Conservation (phyloP, 1,140 invertebrate species). For the Apis laboriosa region DNA sequence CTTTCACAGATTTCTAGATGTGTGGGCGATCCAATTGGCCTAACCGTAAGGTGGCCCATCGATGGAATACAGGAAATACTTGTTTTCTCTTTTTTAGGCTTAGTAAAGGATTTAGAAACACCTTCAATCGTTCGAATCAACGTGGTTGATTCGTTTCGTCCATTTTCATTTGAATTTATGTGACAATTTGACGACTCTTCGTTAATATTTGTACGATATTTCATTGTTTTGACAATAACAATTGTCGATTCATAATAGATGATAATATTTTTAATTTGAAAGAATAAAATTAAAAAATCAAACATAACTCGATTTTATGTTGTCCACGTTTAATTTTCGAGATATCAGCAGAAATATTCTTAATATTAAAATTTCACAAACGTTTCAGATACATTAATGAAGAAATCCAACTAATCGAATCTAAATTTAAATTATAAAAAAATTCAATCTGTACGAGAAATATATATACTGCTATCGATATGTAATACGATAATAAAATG, state of each 20-base stretch:
- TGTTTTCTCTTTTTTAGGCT: constrained; percentile 37
- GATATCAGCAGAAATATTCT: no score
- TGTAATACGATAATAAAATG: background rate
- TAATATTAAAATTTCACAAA: no score
- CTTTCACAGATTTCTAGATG: constrained; percentile 57
- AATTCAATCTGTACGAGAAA: background rate
- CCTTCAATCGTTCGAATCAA: constrained; percentile 20
- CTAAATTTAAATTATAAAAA: no score
- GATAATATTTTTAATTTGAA: no score
- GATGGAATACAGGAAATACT: constrained; percentile 26
- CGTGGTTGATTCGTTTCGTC: background rate
- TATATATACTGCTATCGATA: background rate
- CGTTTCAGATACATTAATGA: no score
- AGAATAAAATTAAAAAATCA: no score
- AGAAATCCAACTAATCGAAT: no score
- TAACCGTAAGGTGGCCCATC: constrained; percentile 56
- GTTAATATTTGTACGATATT: no score
- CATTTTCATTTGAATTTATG: background rate
- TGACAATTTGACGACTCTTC: background rate
- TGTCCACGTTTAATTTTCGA: no score
- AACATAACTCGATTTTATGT: no score
- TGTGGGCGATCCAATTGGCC: constrained; percentile 65
- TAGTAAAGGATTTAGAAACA: constrained; percentile 3
- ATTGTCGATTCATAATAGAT: no score
- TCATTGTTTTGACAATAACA: no score